Conservation (phyloP, 2,797 vertebrate genomes). For the Orientallactaga sibirica region DNA sequence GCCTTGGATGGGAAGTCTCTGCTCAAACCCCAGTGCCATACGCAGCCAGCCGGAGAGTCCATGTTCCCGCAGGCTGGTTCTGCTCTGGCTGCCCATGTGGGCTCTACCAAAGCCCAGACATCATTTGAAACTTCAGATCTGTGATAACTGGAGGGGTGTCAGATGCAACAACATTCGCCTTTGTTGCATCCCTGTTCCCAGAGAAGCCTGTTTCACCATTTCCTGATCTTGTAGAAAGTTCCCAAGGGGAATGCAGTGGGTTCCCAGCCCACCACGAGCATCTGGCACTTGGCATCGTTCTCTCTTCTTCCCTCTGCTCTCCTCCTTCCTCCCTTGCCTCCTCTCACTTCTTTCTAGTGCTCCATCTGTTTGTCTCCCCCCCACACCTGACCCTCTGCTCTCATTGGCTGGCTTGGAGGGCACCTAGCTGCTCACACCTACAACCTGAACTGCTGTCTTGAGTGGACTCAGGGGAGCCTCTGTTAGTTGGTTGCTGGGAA, state of each 20-base stretch:
- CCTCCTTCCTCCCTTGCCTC: background rate
- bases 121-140: background rate
- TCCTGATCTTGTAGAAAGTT: background rate
- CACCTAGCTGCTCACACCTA: background rate
- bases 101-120: background rate
- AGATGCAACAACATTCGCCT: background rate
- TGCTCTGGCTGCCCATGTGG: too few relatives aligned
- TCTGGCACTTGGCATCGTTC: background rate
- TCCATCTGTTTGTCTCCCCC: background rate
- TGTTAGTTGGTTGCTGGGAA: too few relatives aligned
- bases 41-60: too few relatives aligned
- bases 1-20: background rate
- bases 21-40: background rate
- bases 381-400: background rate
- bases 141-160: background rate
- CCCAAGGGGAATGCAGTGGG: fast-evolving
- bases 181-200: background rate
- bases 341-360: background rate
- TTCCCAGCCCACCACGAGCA: background rate
- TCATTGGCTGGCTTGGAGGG: background rate
- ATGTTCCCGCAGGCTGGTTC: too few relatives aligned
- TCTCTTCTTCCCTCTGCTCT: background rate
- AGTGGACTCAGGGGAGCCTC: background rate
- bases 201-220: background rate
- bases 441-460: background rate